Percentiles rank a stretch among this genome's conserved stretches.
phyloP scores from a whole-genome alignment of 2,113 vertebrate species.

The Apistogramma diplotaenia region DNA sequence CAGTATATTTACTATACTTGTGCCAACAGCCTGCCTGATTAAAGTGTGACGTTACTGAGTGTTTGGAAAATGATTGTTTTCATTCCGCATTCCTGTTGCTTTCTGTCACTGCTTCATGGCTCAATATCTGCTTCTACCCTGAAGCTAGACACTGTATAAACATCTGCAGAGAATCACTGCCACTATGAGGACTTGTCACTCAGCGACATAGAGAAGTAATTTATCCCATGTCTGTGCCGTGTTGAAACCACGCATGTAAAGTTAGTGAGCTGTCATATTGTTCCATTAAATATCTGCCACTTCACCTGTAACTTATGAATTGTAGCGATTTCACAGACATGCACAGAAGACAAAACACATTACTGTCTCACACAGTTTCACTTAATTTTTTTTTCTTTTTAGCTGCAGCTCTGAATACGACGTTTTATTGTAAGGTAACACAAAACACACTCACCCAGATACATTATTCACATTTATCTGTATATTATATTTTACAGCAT shows the following conservation, averaged over 20 bases:
- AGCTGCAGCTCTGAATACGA: not conserved
- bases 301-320: conserved; percentile 16
- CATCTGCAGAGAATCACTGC: conserved; percentile 12
- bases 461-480: not conserved
- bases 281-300: conserved; percentile 18
- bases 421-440: not conserved
- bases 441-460: not conserved
- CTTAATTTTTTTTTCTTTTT: not conserved
- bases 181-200: conserved; percentile 7
- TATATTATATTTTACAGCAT: not conserved
- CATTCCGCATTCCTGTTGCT: not conserved
- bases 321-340: conserved; percentile 1
- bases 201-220: conserved; percentile 10
- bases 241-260: not conserved
- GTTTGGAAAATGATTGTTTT: conserved; percentile 19
- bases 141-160: not conserved
- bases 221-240: not conserved
- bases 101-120: not conserved
- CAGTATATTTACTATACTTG: not conserved
- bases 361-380: not conserved
- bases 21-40: not conserved
- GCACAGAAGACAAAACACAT: not conserved
- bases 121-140: not conserved
- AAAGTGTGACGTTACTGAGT: not conserved
- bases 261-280: conserved; percentile 9